Percentiles rank a stretch among this genome's conserved stretches.
Evolutionary conservation across 2,113 vertebrate genomes (phyloP).

Genomic region (Phrynocephalus versicolor): DNA sequence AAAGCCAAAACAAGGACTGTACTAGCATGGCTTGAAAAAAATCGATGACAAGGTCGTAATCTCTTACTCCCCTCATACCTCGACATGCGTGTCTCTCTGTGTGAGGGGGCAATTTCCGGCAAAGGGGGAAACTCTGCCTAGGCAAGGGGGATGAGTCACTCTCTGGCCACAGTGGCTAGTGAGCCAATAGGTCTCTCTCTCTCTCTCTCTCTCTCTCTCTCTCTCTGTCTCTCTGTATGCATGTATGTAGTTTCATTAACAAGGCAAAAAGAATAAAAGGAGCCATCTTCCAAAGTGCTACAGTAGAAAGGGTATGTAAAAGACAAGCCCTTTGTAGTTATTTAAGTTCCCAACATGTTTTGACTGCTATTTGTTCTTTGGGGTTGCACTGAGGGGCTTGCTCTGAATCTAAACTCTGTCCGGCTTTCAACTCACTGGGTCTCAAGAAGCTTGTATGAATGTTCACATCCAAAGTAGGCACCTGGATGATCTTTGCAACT

Average conservation of each 20-base stretch:
- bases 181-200: too few species aligned
- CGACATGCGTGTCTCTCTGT: too few species aligned
- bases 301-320: background rate
- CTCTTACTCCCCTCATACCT: too few species aligned
- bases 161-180: too few species aligned
- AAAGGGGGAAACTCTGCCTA: background rate
- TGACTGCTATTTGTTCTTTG: background rate
- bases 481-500: background rate
- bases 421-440: background rate
- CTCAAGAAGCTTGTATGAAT: background rate
- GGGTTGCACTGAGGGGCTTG: too few species aligned
- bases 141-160: too few species aligned
- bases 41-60: background rate
- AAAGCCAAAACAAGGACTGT: background rate
- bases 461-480: background rate
- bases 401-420: background rate
- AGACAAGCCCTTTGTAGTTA: background rate
- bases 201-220: too few species aligned
- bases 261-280: background rate
- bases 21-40: background rate
- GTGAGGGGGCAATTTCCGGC: too few species aligned
- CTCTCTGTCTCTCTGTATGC: too few species aligned
- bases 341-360: background rate
- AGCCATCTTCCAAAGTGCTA: background rate
- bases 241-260: background rate